A percentile compares a stretch with the other conserved stretches of the same genome.
phyloP scores from a whole-genome alignment of 2,797 vertebrate species.

The Falco concolor region DNA sequence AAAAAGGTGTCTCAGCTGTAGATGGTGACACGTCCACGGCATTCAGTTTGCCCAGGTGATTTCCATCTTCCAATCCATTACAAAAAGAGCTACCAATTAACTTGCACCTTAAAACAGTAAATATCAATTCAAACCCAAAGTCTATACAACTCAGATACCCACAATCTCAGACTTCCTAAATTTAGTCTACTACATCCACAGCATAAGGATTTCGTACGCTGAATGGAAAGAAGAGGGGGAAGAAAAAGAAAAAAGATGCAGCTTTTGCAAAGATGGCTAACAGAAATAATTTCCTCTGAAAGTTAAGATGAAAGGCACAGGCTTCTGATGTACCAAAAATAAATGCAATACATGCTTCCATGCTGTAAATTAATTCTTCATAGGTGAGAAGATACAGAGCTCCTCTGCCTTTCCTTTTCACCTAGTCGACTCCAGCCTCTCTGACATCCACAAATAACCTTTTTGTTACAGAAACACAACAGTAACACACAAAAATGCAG shows the following conservation, averaged over 20 bases:
- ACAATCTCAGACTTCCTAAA: not conserved
- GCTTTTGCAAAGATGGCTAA: constrained; percentile 18
- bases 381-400: not conserved
- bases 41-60: not conserved
- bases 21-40: not conserved
- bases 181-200: not conserved
- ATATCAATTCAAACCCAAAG: not conserved
- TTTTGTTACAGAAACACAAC: not conserved
- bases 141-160: not conserved
- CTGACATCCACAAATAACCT: not conserved
- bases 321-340: not conserved
- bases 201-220: not conserved
- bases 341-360: not conserved
- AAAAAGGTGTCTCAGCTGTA: not conserved
- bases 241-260: not conserved
- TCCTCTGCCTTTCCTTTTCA: not conserved
- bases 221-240: not conserved
- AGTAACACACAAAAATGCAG: not conserved
- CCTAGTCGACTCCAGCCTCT: not conserved
- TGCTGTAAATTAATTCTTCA: not conserved
- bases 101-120: not conserved
- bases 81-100: not conserved
- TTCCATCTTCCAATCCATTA: not conserved
- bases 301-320: not conserved
- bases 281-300: not conserved